Base-by-base conservation (phyloP, 1,140 invertebrate species). In the Ctenoplectra terminalis region DNA sequence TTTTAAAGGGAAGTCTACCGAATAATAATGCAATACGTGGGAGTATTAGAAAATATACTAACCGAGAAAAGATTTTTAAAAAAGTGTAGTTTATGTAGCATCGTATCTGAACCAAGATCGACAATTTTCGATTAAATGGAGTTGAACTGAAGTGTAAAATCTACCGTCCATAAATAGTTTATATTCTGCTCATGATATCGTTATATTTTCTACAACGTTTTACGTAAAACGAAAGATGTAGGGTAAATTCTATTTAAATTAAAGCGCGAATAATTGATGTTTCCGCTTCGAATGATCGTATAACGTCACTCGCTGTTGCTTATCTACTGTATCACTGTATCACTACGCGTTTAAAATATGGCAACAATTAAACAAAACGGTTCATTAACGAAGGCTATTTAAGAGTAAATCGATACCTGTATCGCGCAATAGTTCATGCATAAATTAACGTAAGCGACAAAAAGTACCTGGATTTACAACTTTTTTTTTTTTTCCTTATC, bases 361-460 rank as follows among this genome's bases (percentile, higher is more conserved):
- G n/a, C 7, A 15, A 20, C 20, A 20, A n/a, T 67, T 67, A 54
- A 43, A 52, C 26, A 54, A 43, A 76, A n/a, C 37, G 29, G 13
- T 66, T 66, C 26, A 34, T 54, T 54, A 76, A 13, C 20, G 29
- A 48, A 26, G n/a, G 43, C 20, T n/a, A 63, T 48, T 63, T 50
- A 34, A 40, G 4, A 31, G 23, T 23, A 37, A 74, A 31, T 60
- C 58, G 17, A 61, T 34, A 34, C 5, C 3, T 31, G 31, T 29
- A 29, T 15, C 17, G 56, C 17, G 7, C 29, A 29, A 31, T 58
- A 58, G 7, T 31, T 2, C 40, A 0, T 4, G 40, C 11, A 6
- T 31, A 7, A 5, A 17, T 31, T 11, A 20, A 20, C 31, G 31
- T 20, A 3, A 34, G 1, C 0, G 17, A 31, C 20, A 20, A 29